These are phyloP conservation scores for Thalassophryne amazonica DNA, from an alignment of 2,797 vertebrate genomes.

Conservation along the genomic window DNA sequence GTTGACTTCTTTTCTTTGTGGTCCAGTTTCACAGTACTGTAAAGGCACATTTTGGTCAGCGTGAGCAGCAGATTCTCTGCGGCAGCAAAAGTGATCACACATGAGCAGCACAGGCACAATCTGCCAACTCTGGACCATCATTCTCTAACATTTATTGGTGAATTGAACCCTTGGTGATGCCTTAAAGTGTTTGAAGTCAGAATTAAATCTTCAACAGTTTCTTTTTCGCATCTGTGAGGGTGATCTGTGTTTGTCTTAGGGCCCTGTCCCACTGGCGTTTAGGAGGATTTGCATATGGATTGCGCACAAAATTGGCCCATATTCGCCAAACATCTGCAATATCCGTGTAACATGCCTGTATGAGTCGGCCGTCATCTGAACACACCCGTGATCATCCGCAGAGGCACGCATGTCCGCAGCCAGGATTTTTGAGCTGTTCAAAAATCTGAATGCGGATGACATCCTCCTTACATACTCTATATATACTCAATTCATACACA, in stretches of 20 bases:
- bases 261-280: too few relatives aligned
- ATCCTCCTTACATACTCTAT: too few relatives aligned
- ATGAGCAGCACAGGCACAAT: not conserved
- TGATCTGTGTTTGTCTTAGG: slow-evolving; percentile 3
- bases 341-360: too few relatives aligned
- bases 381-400: too few relatives aligned
- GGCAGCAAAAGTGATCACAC: not conserved
- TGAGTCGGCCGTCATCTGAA: too few relatives aligned
- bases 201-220: slow-evolving; percentile 2
- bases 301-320: too few relatives aligned
- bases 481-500: too few relatives aligned
- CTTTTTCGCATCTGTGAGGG: slow-evolving; percentile 15
- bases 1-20: slow-evolving; percentile 46
- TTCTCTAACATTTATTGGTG: not conserved
- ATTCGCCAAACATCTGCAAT: too few relatives aligned
- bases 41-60: slow-evolving; percentile 18
- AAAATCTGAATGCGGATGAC: too few relatives aligned
- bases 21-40: slow-evolving; percentile 59
- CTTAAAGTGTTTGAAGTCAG: slow-evolving; percentile 7
- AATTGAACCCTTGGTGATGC: not conserved
- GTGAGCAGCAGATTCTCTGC: slow-evolving; percentile 8
- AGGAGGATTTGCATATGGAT: too few relatives aligned
- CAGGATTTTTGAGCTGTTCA: too few relatives aligned
- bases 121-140: not conserved
- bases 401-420: too few relatives aligned